Base-by-base conservation (phyloP, 2,113 vertebrate species). In the Polypterus bichir region DNA sequence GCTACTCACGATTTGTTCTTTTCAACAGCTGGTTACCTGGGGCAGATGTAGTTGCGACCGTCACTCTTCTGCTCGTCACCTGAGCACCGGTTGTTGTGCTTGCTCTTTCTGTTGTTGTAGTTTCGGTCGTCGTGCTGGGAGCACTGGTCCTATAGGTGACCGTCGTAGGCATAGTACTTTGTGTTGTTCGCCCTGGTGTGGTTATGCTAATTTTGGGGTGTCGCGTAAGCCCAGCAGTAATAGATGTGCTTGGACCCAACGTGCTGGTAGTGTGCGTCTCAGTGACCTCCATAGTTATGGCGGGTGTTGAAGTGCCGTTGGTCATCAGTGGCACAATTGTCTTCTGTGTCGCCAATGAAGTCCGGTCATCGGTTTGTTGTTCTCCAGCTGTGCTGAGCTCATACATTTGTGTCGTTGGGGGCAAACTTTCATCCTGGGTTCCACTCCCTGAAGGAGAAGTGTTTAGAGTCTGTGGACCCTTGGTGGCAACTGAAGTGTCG, bases 11-110 rank as follows among this genome's bases (percentile, higher is more conserved):
- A 27, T 27, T 27, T 27, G 27, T 27, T 27, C 27, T 27, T 27
- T 27, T 27, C 27, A 27, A 27, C 27, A 2, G 27, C 27, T 27
- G 0, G 0, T 66, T 79, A 88, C 87, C 87, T 81, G 76, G 46
- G 9, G 64, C 53, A 7, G 66, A 68, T 59, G 78, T 69, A 0
- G 55, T 49, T 0, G 7, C 51, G 1, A 59, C 62, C 7, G 49
- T 46, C n/a, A 66, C 5, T 0, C 44, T 8, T 0, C 72, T 69
- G 63, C 70, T 74, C 51, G 62, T 69, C 0, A 1, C 0, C 0
- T 2, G 62, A 8, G 57, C 6, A 6, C 46, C 1, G 3, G 69
- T 67, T 45, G 75, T 72, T 61, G 27, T 27, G 73, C 46, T 49
- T 55, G 69, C 55, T 68, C 60, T 48, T 74, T 62, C 65, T 49